Evolutionary conservation across 2,888 invertebrate species (phyloP).

Genomic region (Dusona sp.): DNA sequence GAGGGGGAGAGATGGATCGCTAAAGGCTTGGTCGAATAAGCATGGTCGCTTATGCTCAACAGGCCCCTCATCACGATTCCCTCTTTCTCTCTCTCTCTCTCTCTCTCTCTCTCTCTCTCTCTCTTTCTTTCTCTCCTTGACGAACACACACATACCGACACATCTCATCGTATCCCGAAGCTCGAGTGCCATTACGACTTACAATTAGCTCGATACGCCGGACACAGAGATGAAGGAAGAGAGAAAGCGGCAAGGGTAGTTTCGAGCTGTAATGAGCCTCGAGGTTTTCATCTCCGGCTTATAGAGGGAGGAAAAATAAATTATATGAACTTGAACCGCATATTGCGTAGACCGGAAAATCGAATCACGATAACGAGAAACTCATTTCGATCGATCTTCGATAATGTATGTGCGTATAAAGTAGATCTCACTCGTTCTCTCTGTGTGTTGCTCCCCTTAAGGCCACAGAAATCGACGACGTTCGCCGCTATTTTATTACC

Average conservation of each 20-base stretch:
- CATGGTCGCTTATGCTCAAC: conserved; percentile 53
- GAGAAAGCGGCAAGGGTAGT: conserved; percentile 1
- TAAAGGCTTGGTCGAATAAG: conserved; percentile 49
- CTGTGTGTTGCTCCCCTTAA: conserved; percentile 48
- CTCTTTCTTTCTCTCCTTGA: conserved; percentile 22
- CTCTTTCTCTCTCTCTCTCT: conserved; percentile 29
- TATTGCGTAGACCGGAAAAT: conserved; percentile 49
- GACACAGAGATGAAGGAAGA: conserved; percentile 30
- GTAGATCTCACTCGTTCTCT: neutral
- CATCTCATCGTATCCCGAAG: conserved; percentile 74
- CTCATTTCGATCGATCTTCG: conserved; percentile 74
- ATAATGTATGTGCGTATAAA: conserved; percentile 36
- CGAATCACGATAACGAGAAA: conserved; percentile 67
- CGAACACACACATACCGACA: conserved; percentile 3
- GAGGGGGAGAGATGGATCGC: neutral
- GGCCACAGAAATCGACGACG: conserved; percentile 75
- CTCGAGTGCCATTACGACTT: conserved; percentile 81
- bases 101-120: conserved; percentile 14
- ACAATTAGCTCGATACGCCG: conserved; percentile 76
- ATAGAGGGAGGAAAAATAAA: conserved; percentile 36
- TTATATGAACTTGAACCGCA: conserved; percentile 38
- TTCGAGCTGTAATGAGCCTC: conserved; percentile 26
- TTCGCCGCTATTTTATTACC: conserved; percentile 83
- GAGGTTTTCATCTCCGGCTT: conserved; percentile 42
- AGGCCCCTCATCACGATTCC: conserved; percentile 24